Evolutionary conservation across 1,140 invertebrate genomes (phyloP).

Genomic region (Cataglyphis hispanica): DNA sequence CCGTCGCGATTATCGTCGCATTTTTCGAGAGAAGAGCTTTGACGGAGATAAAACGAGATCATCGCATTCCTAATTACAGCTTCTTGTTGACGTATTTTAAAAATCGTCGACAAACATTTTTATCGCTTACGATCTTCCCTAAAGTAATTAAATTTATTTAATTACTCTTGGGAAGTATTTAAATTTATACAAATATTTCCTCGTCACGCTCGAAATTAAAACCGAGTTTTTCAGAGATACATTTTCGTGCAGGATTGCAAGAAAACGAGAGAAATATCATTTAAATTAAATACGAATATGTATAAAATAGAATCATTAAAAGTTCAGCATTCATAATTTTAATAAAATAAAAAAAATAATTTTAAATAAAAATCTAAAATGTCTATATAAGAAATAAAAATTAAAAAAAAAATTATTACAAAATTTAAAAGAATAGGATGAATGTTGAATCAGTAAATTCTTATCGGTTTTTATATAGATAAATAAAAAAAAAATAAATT

Average conservation of each 20-base stretch:
- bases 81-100: background rate
- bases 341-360: background rate
- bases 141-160: too few relatives aligned
- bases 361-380: background rate
- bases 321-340: background rate
- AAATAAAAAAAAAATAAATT: background rate
- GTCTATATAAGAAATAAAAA: background rate
- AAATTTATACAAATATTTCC: background rate
- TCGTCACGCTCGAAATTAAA: background rate
- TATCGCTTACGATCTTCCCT: background rate
- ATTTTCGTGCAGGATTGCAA: background rate
- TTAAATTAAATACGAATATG: background rate
- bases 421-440: background rate
- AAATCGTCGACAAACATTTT: background rate
- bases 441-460: background rate
- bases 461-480: background rate
- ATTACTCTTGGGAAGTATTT: background rate
- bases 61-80: background rate
- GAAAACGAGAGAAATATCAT: background rate
- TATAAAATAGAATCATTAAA: background rate
- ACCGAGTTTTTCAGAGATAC: background rate
- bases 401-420: conserved; percentile 2
- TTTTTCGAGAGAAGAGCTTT: background rate
- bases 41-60: background rate
- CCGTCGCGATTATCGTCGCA: conserved; percentile 10